A percentile compares a stretch with the other conserved stretches of the same genome.
phyloP scores from a whole-genome alignment of 2,113 vertebrate species.

The Thamnophis sirtalis region DNA sequence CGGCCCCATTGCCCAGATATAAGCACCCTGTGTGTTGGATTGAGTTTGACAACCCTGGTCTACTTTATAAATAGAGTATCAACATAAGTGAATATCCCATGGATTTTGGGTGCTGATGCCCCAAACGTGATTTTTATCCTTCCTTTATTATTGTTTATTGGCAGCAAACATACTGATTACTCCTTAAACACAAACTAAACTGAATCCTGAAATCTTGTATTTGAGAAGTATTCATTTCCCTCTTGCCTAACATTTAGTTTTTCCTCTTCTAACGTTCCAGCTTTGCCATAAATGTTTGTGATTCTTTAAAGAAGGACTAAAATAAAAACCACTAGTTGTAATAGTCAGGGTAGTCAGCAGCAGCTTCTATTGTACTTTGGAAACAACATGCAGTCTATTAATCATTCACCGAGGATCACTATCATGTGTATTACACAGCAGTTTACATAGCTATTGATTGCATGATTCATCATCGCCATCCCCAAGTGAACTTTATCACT shows the following conservation, averaged over 20 bases:
- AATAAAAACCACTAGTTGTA: not conserved
- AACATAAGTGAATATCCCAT: not conserved
- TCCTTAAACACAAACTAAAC: not conserved
- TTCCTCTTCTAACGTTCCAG: not conserved
- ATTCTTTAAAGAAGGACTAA: not conserved
- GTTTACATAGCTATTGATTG: fast-evolving
- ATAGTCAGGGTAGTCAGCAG: not conserved
- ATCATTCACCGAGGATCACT: not conserved
- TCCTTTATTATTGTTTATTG: not conserved
- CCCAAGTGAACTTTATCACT: not conserved
- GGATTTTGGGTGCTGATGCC: not conserved
- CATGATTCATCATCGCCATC: fast-evolving
- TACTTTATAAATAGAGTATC: not conserved
- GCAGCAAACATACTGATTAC: not conserved
- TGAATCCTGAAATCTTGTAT: not conserved
- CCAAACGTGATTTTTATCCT: not conserved
- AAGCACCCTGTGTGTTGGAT: too few species aligned
- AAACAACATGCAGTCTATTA: not conserved
- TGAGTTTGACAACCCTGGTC: not conserved
- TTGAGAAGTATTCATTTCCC: not conserved
- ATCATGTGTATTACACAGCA: fast-evolving
- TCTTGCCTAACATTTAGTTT: not conserved
- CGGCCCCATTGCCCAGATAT: too few species aligned
- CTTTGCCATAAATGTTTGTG: too few species aligned
- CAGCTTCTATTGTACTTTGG: not conserved